Base-by-base conservation (phyloP, 2,113 vertebrate genomes). In the Emydura subglobosa region DNA sequence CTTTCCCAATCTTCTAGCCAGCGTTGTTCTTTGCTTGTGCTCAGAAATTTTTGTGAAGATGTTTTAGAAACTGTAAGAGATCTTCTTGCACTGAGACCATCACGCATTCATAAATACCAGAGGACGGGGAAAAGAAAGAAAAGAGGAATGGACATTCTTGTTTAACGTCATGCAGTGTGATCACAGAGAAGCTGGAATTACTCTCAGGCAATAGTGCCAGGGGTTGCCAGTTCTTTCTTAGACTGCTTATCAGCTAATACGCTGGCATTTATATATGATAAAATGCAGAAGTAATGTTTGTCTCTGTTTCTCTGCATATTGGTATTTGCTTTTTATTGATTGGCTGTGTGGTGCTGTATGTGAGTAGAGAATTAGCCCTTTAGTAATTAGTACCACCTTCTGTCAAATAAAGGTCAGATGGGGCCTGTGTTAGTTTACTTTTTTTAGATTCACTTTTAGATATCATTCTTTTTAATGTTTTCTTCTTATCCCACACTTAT, bases 401-500 rank as follows among this genome's bases (percentile, higher is more conserved):
- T 78, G 74, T 29, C 51, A 59, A 13, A 34, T 78, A 47, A 47
- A 44, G 47, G 68, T 51, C 76, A 76, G 51, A 19, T 95, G 61
- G 86, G 5, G 10, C 2, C 7, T 10, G 61, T 22, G 31, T 92
- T 65, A 79, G 22, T 57, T 57, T 76, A 83, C 82, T 17, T 11
- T 93, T 95, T n/a, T n/a, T 78, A n/a, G 84, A 79, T 88, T 92
- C 50, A 65, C 39, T 7, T 13, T 88, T 72, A 7, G 14, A 72
- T 42, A 88, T 90, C 42, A 72, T 2, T 84, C 74, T 27, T 91
- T 92, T 84, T 72, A 84, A 25, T 25, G 55, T 34, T 82, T 87
- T 84, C 14, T 93, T 96, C 83, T 49, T 84, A 17, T 91, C 5
- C 10, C 61, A 65, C 4, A 9, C 10, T 82, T 93, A 4, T 65